Conservation (phyloP, 2,113 vertebrate species). For the Phycodurus eques region DNA sequence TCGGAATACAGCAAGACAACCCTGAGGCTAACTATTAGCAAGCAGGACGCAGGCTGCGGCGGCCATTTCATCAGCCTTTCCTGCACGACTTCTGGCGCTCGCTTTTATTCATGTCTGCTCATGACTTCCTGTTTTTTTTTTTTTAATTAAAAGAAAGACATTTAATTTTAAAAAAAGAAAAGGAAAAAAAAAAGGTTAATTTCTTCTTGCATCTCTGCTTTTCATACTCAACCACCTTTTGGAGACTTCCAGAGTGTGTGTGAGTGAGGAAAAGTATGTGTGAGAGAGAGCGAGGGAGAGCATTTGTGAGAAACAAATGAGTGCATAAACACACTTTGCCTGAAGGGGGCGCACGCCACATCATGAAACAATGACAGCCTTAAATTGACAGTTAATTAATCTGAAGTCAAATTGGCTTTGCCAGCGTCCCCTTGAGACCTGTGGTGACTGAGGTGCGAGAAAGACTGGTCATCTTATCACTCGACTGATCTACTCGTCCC, state of each 20-base stretch:
- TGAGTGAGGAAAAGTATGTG: background rate
- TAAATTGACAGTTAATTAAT: slow-evolving; percentile 80
- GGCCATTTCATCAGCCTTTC: slow-evolving; percentile 72
- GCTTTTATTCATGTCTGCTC: slow-evolving; percentile 55
- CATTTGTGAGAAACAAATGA: background rate
- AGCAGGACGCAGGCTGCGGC: slow-evolving; percentile 70
- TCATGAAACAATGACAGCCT: slow-evolving; percentile 75
- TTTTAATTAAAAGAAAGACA: too few species aligned
- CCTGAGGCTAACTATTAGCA: slow-evolving; percentile 70
- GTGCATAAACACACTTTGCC: slow-evolving; percentile 44
- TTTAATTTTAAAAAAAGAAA: too few species aligned
- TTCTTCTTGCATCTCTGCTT: slow-evolving; percentile 48
- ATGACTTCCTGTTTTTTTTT: slow-evolving; percentile 39
- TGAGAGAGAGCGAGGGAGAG: slow-evolving; percentile 12
- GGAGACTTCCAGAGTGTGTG: slow-evolving; percentile 31
- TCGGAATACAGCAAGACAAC: slow-evolving; percentile 29
- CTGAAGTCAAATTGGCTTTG: slow-evolving; percentile 81
- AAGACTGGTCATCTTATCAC: slow-evolving; percentile 31
- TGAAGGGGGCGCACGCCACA: slow-evolving; percentile 47
- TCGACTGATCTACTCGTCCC: slow-evolving; percentile 27
- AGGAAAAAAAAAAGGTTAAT: slow-evolving; percentile 37
- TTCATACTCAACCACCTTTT: slow-evolving; percentile 45
- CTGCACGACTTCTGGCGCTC: slow-evolving; percentile 34
- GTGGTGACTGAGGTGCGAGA: slow-evolving; percentile 11
- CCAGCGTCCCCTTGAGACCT: slow-evolving; percentile 65